phyloP scores from a whole-genome alignment of 2,888 invertebrate species.

The Acanthoscelides obtectus region DNA sequence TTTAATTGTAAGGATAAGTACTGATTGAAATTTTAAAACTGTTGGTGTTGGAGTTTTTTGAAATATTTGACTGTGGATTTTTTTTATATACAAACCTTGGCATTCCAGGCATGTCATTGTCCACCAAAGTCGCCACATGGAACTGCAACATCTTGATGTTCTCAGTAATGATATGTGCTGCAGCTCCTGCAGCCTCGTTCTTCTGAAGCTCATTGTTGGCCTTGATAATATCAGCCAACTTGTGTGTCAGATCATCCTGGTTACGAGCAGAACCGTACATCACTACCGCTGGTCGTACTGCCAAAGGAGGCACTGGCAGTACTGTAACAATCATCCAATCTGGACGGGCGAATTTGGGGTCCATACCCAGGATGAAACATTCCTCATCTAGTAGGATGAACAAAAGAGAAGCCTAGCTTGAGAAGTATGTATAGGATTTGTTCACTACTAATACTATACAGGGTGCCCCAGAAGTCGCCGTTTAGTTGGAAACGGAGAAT shows the following conservation, averaged over 20 bases:
- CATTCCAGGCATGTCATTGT: conserved; percentile 98
- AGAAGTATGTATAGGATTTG: no score
- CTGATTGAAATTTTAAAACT: no score
- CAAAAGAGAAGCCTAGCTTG: no score
- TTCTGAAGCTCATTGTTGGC: conserved; percentile 92
- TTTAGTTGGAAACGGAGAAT: no score
- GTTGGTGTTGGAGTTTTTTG: no score
- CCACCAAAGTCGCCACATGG: conserved; percentile 96
- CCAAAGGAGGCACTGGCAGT: conserved; percentile 92
- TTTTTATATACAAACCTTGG: conserved; percentile 63
- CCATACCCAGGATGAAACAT: conserved; percentile 89
- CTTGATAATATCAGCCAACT: conserved; percentile 97
- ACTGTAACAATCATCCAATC: conserved; percentile 99
- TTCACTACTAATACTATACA: no score
- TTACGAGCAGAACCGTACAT: conserved; percentile 99
- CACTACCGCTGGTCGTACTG: conserved; percentile 95
- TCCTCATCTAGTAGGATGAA: conserved; percentile 73
- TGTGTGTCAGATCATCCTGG: conserved; percentile 98
- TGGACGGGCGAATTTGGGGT: conserved; percentile 93
- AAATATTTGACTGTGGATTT: no score
- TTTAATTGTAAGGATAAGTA: no score
- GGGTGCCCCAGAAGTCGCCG: no score
- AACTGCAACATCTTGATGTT: conserved; percentile 98
- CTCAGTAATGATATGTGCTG: conserved; percentile 94
- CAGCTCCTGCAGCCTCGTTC: conserved; percentile 95